Conservation (phyloP, 1,140 invertebrate species). For the Patella vulgata region DNA sequence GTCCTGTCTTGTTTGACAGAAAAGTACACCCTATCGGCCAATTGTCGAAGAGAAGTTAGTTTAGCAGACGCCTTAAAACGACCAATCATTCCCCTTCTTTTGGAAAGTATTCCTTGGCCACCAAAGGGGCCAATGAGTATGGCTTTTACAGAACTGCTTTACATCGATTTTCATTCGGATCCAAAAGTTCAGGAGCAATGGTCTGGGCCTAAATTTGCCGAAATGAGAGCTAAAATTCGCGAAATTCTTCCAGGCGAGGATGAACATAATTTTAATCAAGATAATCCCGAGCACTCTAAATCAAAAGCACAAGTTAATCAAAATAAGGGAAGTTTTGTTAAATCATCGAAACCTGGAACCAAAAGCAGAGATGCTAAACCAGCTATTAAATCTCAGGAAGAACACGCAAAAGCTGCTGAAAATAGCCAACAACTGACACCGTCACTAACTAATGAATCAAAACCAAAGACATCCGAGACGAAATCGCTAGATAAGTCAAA, state of each 20-base stretch:
- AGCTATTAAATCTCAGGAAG: no score
- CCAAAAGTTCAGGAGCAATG: slow-evolving; percentile 35
- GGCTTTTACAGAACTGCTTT: slow-evolving; percentile 57
- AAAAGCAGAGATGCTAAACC: no score
- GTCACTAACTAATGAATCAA: no score
- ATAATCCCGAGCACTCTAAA: no score
- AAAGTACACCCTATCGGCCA: slow-evolving; percentile 59
- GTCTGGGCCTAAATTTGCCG: slow-evolving; percentile 44
- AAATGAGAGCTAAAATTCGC: slow-evolving; percentile 33
- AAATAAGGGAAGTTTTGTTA: no score
- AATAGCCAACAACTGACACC: no score
- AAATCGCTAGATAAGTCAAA: no score
- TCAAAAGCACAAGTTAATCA: no score
- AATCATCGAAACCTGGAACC: no score
- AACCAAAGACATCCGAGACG: no score
- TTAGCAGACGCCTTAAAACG: slow-evolving; percentile 58
- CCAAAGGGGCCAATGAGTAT: slow-evolving; percentile 61
- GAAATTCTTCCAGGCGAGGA: slow-evolving; percentile 23
- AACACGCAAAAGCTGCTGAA: no score
- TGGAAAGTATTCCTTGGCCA: slow-evolving; percentile 59
- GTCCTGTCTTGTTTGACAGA: slow-evolving; percentile 56
- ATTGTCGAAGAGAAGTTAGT: slow-evolving; percentile 60
- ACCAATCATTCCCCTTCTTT: slow-evolving; percentile 58
- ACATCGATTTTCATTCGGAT: slow-evolving; percentile 48
- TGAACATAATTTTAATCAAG: no score